Percentiles rank a stretch among this genome's conserved stretches.
Evolutionary conservation across 2,888 invertebrate genomes (phyloP).

Genomic region (Pristionchus entomophagus): DNA sequence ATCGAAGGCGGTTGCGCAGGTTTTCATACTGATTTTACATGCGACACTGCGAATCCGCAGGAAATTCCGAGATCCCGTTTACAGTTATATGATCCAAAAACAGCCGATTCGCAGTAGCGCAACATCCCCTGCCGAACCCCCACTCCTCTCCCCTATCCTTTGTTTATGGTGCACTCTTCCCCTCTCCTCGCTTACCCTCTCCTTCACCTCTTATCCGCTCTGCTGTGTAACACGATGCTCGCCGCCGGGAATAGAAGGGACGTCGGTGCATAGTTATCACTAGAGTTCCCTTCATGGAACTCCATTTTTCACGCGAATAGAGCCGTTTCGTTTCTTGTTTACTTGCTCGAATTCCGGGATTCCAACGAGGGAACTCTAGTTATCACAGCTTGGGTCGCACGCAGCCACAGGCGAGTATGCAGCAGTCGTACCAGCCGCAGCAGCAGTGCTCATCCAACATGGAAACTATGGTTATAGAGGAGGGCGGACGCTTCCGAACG

Average conservation of each 20-base stretch:
- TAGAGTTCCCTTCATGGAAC: too few species aligned
- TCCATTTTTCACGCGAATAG: too few species aligned
- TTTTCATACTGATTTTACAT: neutral
- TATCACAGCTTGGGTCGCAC: too few species aligned
- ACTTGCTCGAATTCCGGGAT: too few species aligned
- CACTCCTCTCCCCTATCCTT: neutral
- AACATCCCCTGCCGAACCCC: neutral
- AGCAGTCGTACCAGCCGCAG: neutral
- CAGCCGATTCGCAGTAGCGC: too few species aligned
- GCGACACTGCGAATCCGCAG: too few species aligned
- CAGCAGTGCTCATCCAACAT: neutral
- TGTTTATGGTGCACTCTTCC: neutral
- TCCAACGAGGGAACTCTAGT: too few species aligned
- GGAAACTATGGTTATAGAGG: constrained; percentile 11
- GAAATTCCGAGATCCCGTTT: too few species aligned
- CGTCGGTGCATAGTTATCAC: neutral
- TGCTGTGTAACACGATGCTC: neutral
- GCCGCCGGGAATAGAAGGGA: neutral
- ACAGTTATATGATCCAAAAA: too few species aligned
- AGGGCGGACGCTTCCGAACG: neutral
- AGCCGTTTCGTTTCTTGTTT: too few species aligned
- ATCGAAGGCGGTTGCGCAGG: neutral
- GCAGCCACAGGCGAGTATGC: neutral
- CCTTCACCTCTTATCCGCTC: neutral
- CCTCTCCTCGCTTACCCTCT: neutral